These are phyloP conservation scores for Cavia aperea DNA, from an alignment of 2,113 vertebrate species.

Conservation along the genomic window DNA sequence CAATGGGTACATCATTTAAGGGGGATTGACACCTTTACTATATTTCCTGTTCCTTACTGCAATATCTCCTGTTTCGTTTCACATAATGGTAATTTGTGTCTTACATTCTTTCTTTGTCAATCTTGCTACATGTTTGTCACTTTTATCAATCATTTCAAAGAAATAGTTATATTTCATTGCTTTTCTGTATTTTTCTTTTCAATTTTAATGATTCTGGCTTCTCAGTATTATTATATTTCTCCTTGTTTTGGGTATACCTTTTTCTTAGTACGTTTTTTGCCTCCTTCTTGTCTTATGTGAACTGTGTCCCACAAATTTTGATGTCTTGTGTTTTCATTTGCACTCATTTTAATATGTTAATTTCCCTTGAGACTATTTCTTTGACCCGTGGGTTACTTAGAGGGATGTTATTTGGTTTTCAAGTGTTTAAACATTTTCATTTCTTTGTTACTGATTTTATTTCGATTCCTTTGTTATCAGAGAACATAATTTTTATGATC, in stretches of 20 bases:
- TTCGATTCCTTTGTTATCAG: neutral
- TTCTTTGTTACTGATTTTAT: neutral
- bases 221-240: neutral
- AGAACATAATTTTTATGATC: neutral
- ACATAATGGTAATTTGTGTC: neutral
- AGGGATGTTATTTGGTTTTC: neutral
- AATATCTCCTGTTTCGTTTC: neutral
- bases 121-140: neutral
- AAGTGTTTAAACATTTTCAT: neutral
- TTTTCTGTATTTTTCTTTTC: slow-evolving; percentile 25
- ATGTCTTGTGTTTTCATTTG: neutral
- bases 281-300: neutral
- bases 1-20: neutral
- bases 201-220: neutral
- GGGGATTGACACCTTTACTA: neutral
- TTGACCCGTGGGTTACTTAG: neutral
- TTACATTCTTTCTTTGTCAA: neutral
- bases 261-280: neutral
- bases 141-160: neutral
- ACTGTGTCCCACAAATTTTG: neutral
- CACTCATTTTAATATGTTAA: neutral
- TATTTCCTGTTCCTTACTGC: neutral
- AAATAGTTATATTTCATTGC: neutral
- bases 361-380: neutral
- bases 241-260: neutral